Evolutionary conservation across 2,797 vertebrate genomes (phyloP), one percentile per base, ranked within the genome.

Genomic region (Darevskia nairensis): DNA sequence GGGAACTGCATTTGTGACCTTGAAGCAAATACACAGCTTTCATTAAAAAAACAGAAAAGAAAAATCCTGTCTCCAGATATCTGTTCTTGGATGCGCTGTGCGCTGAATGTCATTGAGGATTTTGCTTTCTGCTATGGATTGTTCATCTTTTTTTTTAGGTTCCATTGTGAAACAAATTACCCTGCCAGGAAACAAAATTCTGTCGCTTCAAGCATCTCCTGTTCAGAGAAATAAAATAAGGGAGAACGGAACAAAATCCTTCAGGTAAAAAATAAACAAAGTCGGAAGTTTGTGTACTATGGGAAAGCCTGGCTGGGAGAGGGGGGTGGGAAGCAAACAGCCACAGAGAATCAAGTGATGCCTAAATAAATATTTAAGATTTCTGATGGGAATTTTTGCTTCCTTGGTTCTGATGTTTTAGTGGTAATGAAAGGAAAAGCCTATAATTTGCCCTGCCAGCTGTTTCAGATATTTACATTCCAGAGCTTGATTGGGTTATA

Each of bases 151-250:
- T 72, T 87, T 94, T 92, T 91, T 90, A 97, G 97, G 95, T 94
- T 96, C 96, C n/a, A 90, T 97, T 96, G 77, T 97, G 94, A 97
- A 97, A 89, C 96, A 96, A 90, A 95, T 97, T 93, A 94, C 95
- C 44, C 88, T 97, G 68, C 95, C 97, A 94, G 96, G 96, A 96
- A 97, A 96, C 94, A 97, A 96, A 96, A 94, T 96, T 92, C 79
- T 97, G 88, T 96, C 97, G 0, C 91, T 97, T 94, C 96, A 96
- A 93, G 91, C 95, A 88, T 94, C 96, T 92, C 80, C 95, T 96
- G 55, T 94, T 95, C 96, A 94, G 89, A 97, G 96, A 82, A 90
- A 61, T 86, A 96, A 95, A 96, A 91, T 95, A 90, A 97, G 94
- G 93, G 96, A 96, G 90, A 97, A 96, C 88, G 96, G 96, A 96